Percentiles rank a stretch among this genome's conserved stretches.
These are phyloP conservation scores for Leucophenga montana DNA, from an alignment of 2,888 invertebrate genomes.

Conservation along the genomic window DNA sequence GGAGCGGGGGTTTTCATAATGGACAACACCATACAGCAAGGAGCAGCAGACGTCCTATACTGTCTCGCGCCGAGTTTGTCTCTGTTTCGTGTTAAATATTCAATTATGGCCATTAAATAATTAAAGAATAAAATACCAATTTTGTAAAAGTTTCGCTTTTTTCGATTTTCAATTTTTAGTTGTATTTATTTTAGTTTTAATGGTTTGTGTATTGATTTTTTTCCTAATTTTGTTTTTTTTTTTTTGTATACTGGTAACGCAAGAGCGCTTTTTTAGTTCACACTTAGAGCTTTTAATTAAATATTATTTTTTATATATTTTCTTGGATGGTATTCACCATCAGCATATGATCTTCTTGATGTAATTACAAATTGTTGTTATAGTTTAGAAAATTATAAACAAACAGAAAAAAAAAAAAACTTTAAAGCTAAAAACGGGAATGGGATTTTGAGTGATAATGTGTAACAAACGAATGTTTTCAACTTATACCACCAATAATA, in stretches of 20 bases:
- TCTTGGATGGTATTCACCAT: background rate
- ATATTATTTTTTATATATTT: conserved; percentile 1
- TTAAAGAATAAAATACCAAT: conserved; percentile 10
- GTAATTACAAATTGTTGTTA: no score
- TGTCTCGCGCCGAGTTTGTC: no score
- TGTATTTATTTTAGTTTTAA: conserved; percentile 3
- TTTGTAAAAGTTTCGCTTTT: background rate
- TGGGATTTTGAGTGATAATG: no score
- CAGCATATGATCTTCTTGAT: no score
- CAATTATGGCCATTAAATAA: conserved; percentile 23
- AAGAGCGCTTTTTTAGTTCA: background rate
- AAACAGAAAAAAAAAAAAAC: background rate
- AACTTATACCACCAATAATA: no score
- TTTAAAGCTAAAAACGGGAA: background rate
- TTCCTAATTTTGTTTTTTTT: no score
- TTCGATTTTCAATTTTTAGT: background rate
- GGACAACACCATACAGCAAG: no score
- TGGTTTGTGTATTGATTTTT: conserved; percentile 8
- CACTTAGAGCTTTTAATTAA: background rate
- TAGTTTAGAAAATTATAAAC: background rate
- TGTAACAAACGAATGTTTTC: no score
- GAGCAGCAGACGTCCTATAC: no score
- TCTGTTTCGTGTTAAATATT: conserved; percentile 18
- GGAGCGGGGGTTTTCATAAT: no score
- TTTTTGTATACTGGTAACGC: background rate